Evolutionary conservation across 2,888 invertebrate genomes (phyloP), one percentile per base, ranked within the genome.

Genomic region (Hybos culiciformis): DNA sequence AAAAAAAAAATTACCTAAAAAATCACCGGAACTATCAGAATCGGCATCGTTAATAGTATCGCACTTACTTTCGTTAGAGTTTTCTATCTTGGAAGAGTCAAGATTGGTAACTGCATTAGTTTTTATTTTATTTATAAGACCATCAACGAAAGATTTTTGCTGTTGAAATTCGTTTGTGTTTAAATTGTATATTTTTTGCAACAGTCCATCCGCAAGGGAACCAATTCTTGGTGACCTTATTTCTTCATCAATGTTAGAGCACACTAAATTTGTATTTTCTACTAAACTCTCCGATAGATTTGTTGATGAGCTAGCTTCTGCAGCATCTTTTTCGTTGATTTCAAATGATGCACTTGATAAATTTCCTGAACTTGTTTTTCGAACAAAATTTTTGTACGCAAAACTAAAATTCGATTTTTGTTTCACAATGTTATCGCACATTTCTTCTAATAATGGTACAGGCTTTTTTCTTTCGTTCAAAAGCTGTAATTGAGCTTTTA

Each of bases 401-500:
- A n/a, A n/a, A n/a, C n/a, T n/a, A n/a, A n/a, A n/a, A n/a, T n/a
- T n/a, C n/a, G n/a, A n/a, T n/a, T n/a, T n/a, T n/a, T n/a, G n/a
- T n/a, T n/a, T n/a, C n/a, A n/a, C n/a, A n/a, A n/a, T n/a, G n/a
- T n/a, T n/a, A n/a, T n/a, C n/a, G n/a, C n/a, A n/a, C n/a, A n/a
- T n/a, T n/a, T 31, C 32, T 6, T 6, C 11, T 15, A 29, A 15
- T 6, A 20, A 15, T 11, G 41, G 53, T 3, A 56, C 42, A 1
- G 47, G 54, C 1, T 61, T 54, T 32, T 61, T 61, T 9, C 56
- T 51, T 36, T 46, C 58, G 44, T 60, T 60, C 2, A 64, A 45
- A 24, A 66, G 42, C 45, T 61, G 58, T 38, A 64, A 50, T 40
- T 66, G 64, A 33, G 63, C 53, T 42, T 63, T 64, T 45, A 64